A percentile compares a stretch with the other conserved stretches of the same genome.
These are phyloP conservation scores for Penaeus monodon DNA, from an alignment of 2,888 invertebrate species.

Conservation along the genomic window DNA sequence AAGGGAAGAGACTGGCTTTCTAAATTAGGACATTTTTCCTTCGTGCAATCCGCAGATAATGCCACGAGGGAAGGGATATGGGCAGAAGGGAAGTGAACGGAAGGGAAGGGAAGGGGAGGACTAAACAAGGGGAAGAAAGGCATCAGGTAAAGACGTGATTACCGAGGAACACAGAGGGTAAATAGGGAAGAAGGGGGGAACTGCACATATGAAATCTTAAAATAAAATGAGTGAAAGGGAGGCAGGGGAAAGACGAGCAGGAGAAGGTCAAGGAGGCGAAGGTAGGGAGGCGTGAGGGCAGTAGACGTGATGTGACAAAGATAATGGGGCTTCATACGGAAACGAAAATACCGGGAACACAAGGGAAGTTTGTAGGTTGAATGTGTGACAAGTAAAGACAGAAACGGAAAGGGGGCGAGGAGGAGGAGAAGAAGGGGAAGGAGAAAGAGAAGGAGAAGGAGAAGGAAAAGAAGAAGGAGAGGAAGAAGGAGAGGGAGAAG, in stretches of 20 bases:
- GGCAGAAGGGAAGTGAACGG: background rate
- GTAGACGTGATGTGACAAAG: constrained; percentile 1
- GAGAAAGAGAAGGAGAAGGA: too few relatives aligned
- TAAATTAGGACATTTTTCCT: too few relatives aligned
- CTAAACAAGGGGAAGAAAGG: background rate
- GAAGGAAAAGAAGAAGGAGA: background rate
- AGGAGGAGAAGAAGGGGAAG: too few relatives aligned
- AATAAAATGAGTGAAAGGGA: background rate
- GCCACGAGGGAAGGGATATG: too few relatives aligned
- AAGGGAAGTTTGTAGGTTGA: background rate
- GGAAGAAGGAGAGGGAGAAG: background rate
- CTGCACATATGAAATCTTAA: background rate
- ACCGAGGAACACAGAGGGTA: background rate
- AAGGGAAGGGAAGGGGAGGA: background rate
- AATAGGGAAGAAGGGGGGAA: background rate
- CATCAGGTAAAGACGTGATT: background rate
- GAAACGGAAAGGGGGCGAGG: background rate
- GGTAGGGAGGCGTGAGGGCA: constrained; percentile 1
- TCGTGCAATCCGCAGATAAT: too few relatives aligned
- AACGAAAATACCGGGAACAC: background rate
- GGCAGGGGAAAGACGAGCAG: background rate
- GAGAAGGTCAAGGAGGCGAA: background rate
- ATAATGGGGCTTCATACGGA: background rate
- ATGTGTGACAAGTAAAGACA: background rate
- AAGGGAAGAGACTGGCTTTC: too few relatives aligned